These are phyloP conservation scores for Diplazon laetatorius DNA, from an alignment of 2,888 invertebrate genomes.

Conservation along the genomic window DNA sequence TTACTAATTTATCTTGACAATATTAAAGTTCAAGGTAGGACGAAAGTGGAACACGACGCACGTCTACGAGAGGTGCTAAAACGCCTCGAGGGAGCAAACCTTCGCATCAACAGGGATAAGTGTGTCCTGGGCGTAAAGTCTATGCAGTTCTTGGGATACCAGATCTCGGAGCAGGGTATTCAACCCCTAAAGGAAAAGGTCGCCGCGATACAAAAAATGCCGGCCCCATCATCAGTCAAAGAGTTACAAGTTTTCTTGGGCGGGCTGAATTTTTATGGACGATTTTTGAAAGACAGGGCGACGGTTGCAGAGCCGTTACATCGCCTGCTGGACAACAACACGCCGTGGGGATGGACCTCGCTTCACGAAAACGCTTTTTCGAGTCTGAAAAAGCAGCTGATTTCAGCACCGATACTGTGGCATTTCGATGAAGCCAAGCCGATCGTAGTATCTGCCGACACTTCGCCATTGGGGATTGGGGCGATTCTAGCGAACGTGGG, in stretches of 20 bases:
- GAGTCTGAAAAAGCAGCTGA: constrained; percentile 51
- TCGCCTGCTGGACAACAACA: background rate
- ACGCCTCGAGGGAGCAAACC: constrained; percentile 25
- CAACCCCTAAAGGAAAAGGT: background rate
- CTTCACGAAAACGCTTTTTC: constrained; percentile 69
- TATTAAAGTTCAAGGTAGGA: constrained; percentile 35
- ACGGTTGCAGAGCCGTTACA: background rate
- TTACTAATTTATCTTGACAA: constrained; percentile 36
- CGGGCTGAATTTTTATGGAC: constrained; percentile 1
- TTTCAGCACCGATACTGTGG: constrained; percentile 47
- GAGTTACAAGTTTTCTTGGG: constrained; percentile 8
- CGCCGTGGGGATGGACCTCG: constrained; percentile 50
- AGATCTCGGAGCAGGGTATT: background rate
- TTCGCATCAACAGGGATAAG: constrained; percentile 30
- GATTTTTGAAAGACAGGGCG: background rate
- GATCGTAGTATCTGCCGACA: constrained; percentile 77
- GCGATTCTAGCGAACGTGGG: constrained; percentile 69
- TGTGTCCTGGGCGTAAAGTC: constrained; percentile 16
- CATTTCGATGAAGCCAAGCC: constrained; percentile 63
- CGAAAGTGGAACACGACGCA: constrained; percentile 19
- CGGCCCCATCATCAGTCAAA: background rate
- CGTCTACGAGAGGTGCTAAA: constrained; percentile 22
- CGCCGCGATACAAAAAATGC: background rate
- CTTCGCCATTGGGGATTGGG: constrained; percentile 75
- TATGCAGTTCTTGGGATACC: constrained; percentile 39